phyloP scores from a whole-genome alignment of 2,888 invertebrate genomes.

The Eurytoma californica region DNA sequence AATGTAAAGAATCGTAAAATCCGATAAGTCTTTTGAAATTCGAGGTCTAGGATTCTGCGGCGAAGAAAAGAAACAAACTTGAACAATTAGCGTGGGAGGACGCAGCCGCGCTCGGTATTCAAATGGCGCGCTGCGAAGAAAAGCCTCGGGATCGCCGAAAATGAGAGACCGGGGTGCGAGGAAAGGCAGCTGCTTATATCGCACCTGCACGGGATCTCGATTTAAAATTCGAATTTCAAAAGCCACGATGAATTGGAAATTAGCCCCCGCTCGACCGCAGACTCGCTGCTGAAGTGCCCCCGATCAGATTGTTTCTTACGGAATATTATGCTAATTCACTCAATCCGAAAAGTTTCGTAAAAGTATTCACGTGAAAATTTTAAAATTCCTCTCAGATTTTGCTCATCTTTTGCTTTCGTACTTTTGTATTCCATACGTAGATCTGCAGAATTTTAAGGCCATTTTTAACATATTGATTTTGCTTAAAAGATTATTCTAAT shows the following conservation, averaged over 20 bases:
- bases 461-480: too few relatives aligned
- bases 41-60: not conserved
- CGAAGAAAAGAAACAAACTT: not conserved
- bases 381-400: too few relatives aligned
- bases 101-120: not conserved
- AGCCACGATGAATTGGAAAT: slow-evolving; percentile 19
- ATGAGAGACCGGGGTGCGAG: not conserved
- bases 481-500: too few relatives aligned
- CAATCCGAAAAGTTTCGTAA: not conserved
- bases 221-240: slow-evolving; percentile 20
- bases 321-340: not conserved
- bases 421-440: too few relatives aligned
- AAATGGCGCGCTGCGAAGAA: slow-evolving; percentile 1
- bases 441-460: too few relatives aligned
- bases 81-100: not conserved
- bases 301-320: not conserved
- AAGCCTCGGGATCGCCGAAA: slow-evolving; percentile 16
- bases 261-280: not conserved
- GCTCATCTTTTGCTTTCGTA: too few relatives aligned
- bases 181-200: not conserved
- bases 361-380: not conserved
- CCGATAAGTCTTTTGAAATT: too few relatives aligned
- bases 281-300: not conserved
- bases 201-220: not conserved
- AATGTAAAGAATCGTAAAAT: too few relatives aligned